Base-by-base conservation (phyloP, 2,888 invertebrate genomes). In the Choreutis nemorana region DNA sequence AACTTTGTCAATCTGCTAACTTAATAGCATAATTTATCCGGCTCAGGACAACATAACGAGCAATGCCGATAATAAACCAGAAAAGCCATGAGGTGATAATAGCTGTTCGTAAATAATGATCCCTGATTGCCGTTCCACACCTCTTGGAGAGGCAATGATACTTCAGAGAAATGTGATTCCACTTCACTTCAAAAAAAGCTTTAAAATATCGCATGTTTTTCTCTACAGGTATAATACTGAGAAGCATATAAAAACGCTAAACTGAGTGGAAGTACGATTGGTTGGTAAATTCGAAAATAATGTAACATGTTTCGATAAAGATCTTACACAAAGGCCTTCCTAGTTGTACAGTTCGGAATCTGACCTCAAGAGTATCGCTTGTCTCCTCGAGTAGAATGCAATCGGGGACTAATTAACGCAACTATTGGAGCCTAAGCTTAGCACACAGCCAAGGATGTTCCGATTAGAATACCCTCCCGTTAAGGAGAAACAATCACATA, bases 1-100 rank as follows among this genome's bases (percentile, higher is more conserved):
- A 77, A 75, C 71, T 75, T 71, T 75, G 77, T 77, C 75, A 77
- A 73, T 75, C 77, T 68, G 71, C 75, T 73, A 73, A 77, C 77
- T 75, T 77, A 77, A 77, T 75, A 72, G 75, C 70, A 75, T 72
- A 77, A 77, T 73, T 77, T 77, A 75, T 70, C 72, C 70, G 60
- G 68, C 62, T 42, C 68, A 67, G 68, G 73, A 73, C 75, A 75
- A 62, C 73, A 77, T 77, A 77, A 77, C 77, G 75, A 77, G 72
- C 70, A 65, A 65, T 57, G 61, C 57, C 61, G 72, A 75, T 77
- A 75, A 75, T 77, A 77, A 73, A 77, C 70, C 75, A 73, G 75
- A 77, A 77, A 73, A 68, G 71, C 73, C 72, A 73, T 57, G 70
- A 70, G 75, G 73, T 77, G 77, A 77, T 77, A 77, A 77, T 75